phyloP scores from a whole-genome alignment of 2,113 vertebrate species.

The Scolopax mira region DNA sequence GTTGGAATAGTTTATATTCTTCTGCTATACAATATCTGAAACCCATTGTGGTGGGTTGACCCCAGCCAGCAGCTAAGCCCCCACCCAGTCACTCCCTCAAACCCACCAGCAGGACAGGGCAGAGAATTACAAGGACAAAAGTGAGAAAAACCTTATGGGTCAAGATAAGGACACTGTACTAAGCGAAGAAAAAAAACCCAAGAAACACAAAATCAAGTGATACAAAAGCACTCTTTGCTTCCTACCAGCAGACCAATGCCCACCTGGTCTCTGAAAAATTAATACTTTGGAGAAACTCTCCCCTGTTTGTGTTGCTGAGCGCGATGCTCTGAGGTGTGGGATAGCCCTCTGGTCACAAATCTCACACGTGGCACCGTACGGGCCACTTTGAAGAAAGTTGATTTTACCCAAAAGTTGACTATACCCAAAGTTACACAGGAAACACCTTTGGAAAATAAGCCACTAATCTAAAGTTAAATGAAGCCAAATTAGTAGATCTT shows the following conservation, averaged over 20 bases:
- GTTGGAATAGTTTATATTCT: not conserved
- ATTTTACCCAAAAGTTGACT: too few species aligned
- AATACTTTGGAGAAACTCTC: not conserved
- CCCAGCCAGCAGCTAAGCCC: not conserved
- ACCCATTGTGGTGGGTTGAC: not conserved
- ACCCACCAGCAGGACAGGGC: too few species aligned
- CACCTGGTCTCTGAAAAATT: not conserved
- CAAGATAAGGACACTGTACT: not conserved
- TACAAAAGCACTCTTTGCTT: not conserved
- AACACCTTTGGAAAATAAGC: not conserved
- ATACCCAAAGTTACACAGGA: not conserved
- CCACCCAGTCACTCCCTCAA: not conserved
- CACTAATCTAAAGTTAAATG: not conserved
- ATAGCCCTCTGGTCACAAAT: not conserved
- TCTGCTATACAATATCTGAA: not conserved
- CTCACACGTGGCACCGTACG: not conserved
- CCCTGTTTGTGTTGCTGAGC: not conserved
- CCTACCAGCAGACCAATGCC: not conserved
- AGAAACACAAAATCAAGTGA: not conserved
- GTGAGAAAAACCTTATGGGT: not conserved
- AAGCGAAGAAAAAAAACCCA: not conserved
- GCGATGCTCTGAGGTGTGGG: not conserved
- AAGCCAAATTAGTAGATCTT: not conserved
- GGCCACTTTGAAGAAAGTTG: not conserved
- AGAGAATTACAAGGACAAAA: not conserved